Conservation (phyloP, 35 echinoderm and acorn worm genomes). For the Apostichopus japonicus region DNA sequence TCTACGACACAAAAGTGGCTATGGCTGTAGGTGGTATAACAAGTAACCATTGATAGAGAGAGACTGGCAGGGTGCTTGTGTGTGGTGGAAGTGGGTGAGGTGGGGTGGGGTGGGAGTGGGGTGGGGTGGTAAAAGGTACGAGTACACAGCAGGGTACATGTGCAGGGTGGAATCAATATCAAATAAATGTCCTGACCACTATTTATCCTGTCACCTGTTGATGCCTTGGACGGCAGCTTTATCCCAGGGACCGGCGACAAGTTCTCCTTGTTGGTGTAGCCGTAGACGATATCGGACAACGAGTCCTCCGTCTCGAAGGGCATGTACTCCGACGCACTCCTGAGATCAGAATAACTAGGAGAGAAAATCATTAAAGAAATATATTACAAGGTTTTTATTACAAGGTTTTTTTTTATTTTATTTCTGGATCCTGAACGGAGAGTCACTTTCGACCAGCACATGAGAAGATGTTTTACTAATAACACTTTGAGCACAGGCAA, state of each 20-base stretch:
- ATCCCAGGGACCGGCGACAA: not conserved
- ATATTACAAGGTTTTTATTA: no score
- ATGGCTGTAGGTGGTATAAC: no score
- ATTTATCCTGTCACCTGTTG: conserved; percentile 25
- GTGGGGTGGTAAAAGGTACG: not conserved
- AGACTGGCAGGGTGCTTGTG: not conserved
- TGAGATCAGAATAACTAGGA: conserved; percentile 7
- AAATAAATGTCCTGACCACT: conserved; percentile 23
- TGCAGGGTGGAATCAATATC: not conserved
- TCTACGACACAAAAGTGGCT: no score
- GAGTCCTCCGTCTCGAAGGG: conserved; percentile 11
- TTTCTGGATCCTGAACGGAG: no score
- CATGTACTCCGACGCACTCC: conserved; percentile 41
- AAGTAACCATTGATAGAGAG: no score
- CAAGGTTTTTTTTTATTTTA: no score
- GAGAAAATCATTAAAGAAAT: not conserved
- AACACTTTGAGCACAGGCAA: no score
- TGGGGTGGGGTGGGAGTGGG: not conserved
- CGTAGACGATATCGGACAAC: not conserved
- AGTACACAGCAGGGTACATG: not conserved
- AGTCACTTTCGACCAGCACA: no score
- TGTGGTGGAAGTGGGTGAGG: not conserved
- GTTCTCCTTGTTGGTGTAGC: conserved; percentile 8
- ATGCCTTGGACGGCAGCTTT: not conserved
- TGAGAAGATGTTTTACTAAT: no score